These are phyloP conservation scores for Tokudaia tokunoshimensis DNA, from an alignment of 2,797 vertebrate species.

Conservation along the genomic window DNA sequence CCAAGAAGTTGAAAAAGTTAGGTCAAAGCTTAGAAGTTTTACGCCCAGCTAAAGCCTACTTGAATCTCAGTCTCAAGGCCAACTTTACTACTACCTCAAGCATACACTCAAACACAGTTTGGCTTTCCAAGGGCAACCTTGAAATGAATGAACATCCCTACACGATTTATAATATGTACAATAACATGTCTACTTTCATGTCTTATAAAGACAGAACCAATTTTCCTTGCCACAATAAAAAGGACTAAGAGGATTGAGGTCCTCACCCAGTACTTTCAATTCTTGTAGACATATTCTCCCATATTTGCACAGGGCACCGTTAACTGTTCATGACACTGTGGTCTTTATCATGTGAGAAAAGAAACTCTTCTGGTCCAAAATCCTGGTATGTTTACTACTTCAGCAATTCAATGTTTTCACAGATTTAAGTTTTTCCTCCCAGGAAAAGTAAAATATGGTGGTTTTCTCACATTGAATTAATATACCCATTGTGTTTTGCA, in stretches of 20 bases:
- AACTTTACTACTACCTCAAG: neutral
- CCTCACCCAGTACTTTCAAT: neutral
- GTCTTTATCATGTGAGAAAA: neutral
- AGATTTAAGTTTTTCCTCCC: neutral
- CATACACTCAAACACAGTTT: neutral
- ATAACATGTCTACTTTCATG: neutral
- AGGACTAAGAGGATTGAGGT: neutral
- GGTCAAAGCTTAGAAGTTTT: neutral
- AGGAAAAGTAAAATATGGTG: neutral
- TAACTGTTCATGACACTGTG: neutral
- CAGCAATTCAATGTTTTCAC: neutral
- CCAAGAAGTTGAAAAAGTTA: neutral
- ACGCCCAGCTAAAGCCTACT: neutral
- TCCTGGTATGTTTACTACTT: neutral
- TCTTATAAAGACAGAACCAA: neutral
- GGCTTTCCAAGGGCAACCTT: neutral
- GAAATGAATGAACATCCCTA: neutral
- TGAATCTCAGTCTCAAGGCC: neutral
- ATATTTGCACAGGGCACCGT: neutral
- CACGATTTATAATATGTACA: too few relatives aligned
- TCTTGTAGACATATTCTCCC: neutral
- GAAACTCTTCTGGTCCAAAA: neutral
- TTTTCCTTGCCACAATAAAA: neutral
- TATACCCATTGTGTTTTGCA: neutral
- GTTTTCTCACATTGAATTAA: neutral